Evolutionary conservation across 2,888 invertebrate genomes (phyloP).

Genomic region (Eulithis prunata): DNA sequence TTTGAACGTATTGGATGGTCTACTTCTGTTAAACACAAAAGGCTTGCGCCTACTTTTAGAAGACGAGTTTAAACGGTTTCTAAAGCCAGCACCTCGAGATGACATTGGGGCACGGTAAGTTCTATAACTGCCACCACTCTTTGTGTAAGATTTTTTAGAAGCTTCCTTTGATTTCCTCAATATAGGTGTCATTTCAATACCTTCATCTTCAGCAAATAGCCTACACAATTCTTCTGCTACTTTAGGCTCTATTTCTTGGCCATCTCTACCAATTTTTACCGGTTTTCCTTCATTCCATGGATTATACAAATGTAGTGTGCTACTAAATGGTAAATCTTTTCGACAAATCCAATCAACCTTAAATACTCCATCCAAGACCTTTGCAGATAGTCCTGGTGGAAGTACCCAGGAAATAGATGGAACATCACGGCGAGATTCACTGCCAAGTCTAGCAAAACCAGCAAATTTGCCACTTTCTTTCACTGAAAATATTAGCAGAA

Average conservation of each 20-base stretch:
- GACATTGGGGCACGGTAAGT: slow-evolving; percentile 78
- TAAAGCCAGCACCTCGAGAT: slow-evolving; percentile 73
- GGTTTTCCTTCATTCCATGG: slow-evolving; percentile 99
- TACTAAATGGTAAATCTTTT: slow-evolving; percentile 96
- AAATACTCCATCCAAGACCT: slow-evolving; percentile 97
- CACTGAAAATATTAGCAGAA: slow-evolving; percentile 97
- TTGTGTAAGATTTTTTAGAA: slow-evolving; percentile 86
- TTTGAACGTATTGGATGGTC: slow-evolving; percentile 80
- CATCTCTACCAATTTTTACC: slow-evolving; percentile 99
- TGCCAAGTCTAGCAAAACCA: slow-evolving; percentile 96
- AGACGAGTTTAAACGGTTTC: slow-evolving; percentile 79
- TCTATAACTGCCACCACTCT: slow-evolving; percentile 80
- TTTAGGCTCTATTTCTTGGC: slow-evolving; percentile 98
- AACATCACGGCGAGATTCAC: slow-evolving; percentile 95
- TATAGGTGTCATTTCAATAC: slow-evolving; percentile 94
- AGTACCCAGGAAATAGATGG: slow-evolving; percentile 96
- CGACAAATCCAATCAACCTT: slow-evolving; percentile 98
- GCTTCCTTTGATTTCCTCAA: slow-evolving; percentile 93
- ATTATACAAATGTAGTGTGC: slow-evolving; percentile 96
- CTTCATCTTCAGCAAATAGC: slow-evolving; percentile 96
- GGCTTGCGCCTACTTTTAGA: slow-evolving; percentile 85
- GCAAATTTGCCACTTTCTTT: slow-evolving; percentile 98
- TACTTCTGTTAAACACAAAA: slow-evolving; percentile 86
- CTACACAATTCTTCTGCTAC: slow-evolving; percentile 97
- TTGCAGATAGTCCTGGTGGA: slow-evolving; percentile 96